A percentile compares a stretch with the other conserved stretches of the same genome.
phyloP scores from a whole-genome alignment of 2,797 vertebrate genomes.

The Xenopus petersii region DNA sequence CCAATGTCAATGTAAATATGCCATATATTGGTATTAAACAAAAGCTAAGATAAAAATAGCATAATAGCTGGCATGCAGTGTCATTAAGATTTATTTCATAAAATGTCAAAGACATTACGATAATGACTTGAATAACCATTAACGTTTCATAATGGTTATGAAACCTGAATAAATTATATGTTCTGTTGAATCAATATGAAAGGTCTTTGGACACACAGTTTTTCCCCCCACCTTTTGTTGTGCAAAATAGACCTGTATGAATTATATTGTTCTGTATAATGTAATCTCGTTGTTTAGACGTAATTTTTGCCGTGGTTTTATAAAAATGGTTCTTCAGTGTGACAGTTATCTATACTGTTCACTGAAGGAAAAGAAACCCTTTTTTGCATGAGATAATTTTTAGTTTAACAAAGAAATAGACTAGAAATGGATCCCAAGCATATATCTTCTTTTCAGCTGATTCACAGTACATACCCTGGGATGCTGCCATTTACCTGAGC shows the following conservation, averaged over 20 bases:
- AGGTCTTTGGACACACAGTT: background rate
- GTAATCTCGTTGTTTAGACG: background rate
- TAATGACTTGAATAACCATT: slow-evolving; percentile 1
- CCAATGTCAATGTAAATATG: background rate
- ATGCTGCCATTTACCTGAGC: too few relatives aligned
- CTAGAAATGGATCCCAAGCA: too few relatives aligned
- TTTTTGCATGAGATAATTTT: background rate
- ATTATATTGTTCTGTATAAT: background rate
- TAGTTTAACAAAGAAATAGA: too few relatives aligned
- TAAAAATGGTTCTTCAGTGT: background rate
- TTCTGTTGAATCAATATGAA: background rate
- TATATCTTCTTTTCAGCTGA: too few relatives aligned
- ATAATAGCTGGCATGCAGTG: background rate
- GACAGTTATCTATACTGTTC: background rate
- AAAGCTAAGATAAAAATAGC: slow-evolving; percentile 3
- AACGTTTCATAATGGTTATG: background rate
- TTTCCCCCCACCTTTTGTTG: background rate
- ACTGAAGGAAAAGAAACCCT: background rate
- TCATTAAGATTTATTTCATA: background rate
- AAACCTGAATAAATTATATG: background rate
- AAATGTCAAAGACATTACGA: background rate
- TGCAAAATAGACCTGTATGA: background rate
- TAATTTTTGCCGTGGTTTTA: background rate
- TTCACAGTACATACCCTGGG: too few relatives aligned
- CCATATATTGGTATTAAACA: background rate